Evolutionary conservation across 2,113 vertebrate species (phyloP), one percentile per base, ranked within the genome.

Genomic region (Arenaria interpres): DNA sequence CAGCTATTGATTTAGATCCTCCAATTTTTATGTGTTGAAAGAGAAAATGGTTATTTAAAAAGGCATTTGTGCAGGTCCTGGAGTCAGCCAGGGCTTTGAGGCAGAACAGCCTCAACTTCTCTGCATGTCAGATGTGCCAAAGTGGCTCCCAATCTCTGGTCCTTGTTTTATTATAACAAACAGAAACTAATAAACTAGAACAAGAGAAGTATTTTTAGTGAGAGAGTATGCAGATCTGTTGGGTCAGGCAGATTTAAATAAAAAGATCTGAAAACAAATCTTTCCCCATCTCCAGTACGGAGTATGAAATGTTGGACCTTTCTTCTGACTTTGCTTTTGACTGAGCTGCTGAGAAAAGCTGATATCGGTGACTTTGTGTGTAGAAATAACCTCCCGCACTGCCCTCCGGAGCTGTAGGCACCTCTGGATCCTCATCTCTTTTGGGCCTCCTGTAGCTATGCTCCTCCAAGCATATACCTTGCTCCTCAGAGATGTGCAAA

Each of bases 1-100:
- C 54, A 79, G 95, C 66, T 93, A 78, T 93, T 75, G 69, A 97
- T 97, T 92, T 84, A 71, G 46, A 93, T 90, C 35, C 62, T 91
- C 77, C 83, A 89, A 35, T 89, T 96, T 94, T 90, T 54, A 68
- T 57, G 59, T 57, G 57, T 20, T 82, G 89, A 83, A 87, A 96
- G 92, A 78, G 57, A 76, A 96, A 93, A 87, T 30, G 64, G 76
- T 95, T 91, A 63, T 75, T 92, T 95, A 50, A 89, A 93, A 89
- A 93, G 54, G n/a, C 54, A 41, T 96, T 94, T 96, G 33, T 89
- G 53, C 13, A 22, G 48, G 88, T 85, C 80, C 63, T 27, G 21
- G 46, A 60, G 25, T 59, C 73, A 87, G 60, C 89, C 94, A 94
- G 60, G 84, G 73, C 87, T 62, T 85, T 46, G 50, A 87, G 69